phyloP scores from a whole-genome alignment of 2,888 invertebrate species.

The Molorchus minor region DNA sequence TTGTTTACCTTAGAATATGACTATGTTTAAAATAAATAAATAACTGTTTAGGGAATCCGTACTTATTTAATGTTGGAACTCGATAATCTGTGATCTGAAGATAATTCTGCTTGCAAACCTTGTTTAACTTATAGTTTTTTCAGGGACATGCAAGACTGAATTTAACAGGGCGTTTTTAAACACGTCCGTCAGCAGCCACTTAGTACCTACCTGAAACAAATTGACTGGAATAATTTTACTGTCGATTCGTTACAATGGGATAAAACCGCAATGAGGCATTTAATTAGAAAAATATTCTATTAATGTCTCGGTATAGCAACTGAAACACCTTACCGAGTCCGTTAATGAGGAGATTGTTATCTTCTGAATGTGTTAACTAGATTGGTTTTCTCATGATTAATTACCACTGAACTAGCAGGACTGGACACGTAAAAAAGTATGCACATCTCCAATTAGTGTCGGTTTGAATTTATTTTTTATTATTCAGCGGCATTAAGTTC shows the following conservation, averaged over 20 bases:
- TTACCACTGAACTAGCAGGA: neutral
- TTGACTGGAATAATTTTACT: slow-evolving; percentile 2
- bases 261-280: slow-evolving; percentile 5
- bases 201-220: neutral
- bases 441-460: neutral
- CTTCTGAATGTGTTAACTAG: neutral
- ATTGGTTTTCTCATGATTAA: neutral
- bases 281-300: slow-evolving; percentile 7
- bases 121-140: no score
- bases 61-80: no score
- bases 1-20: no score
- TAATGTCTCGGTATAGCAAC: neutral
- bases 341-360: neutral
- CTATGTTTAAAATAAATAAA: no score
- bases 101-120: no score
- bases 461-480: no score
- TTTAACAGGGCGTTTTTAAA: neutral
- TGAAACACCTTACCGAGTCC: slow-evolving; percentile 1
- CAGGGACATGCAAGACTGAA: neutral
- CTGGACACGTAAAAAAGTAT: neutral
- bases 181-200: neutral
- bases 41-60: no score
- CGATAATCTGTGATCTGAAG: no score
- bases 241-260: slow-evolving; percentile 1
- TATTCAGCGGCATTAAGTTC: no score